phyloP scores from a whole-genome alignment of 2,888 invertebrate species.

The Malacosoma neustria region DNA sequence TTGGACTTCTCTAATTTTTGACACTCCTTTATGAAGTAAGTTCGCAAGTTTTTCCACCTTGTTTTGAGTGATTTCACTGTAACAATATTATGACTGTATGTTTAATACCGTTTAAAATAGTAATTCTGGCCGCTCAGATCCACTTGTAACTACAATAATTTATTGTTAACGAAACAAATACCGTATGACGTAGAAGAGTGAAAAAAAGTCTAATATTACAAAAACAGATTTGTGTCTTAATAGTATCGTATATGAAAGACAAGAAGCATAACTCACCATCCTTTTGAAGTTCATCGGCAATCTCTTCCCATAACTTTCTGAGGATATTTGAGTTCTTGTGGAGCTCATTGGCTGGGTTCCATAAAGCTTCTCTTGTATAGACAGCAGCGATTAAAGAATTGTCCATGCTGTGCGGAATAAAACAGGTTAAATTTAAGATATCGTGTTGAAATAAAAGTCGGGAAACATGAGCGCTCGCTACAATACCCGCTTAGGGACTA shows the following conservation, averaged over 20 bases:
- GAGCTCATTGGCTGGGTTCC: constrained; percentile 10
- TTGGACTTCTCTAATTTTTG: constrained; percentile 1
- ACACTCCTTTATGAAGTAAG: constrained; percentile 3
- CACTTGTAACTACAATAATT: too few relatives aligned
- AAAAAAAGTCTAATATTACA: too few relatives aligned
- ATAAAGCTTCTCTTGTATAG: constrained; percentile 11
- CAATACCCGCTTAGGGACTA: constrained; percentile 4
- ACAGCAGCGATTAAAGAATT: constrained; percentile 11
- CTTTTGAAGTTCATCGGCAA: constrained; percentile 8
- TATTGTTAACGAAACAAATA: too few relatives aligned
- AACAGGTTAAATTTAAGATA: neutral
- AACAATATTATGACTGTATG: neutral
- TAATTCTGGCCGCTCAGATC: too few relatives aligned
- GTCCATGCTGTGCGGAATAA: constrained; percentile 5
- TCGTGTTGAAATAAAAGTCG: neutral
- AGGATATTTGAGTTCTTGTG: constrained; percentile 10
- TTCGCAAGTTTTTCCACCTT: constrained; percentile 3
- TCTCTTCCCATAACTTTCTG: constrained; percentile 12
- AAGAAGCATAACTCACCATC: constrained; percentile 6
- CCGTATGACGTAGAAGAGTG: too few relatives aligned
- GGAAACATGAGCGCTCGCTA: constrained; percentile 1
- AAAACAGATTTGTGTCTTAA: too few relatives aligned
- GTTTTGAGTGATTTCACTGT: constrained; percentile 3
- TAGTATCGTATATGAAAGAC: too few relatives aligned
- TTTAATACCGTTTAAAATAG: neutral